phyloP scores from a whole-genome alignment of 2,888 invertebrate genomes.

The Agriotes lineatus region DNA sequence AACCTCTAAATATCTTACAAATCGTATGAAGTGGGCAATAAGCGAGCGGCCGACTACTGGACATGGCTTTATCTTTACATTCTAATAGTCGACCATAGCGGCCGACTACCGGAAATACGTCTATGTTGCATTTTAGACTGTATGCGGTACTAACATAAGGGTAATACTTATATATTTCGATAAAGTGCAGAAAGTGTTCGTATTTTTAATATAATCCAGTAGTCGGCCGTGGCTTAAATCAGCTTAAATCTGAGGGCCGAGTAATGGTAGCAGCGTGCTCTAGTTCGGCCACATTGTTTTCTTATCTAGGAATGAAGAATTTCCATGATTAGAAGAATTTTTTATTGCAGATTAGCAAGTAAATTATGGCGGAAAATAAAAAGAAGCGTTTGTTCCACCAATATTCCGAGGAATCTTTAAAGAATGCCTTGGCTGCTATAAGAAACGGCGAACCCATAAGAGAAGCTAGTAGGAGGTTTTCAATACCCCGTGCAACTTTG shows the following conservation, averaged over 20 bases:
- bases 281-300: constrained; percentile 3
- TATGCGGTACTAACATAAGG: too few relatives aligned
- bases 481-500: constrained; percentile 18
- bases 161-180: too few relatives aligned
- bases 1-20: background rate
- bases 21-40: background rate
- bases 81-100: background rate
- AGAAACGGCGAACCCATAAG: constrained; percentile 47
- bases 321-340: background rate
- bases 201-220: background rate
- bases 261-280: background rate
- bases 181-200: background rate
- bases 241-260: constrained; percentile 3
- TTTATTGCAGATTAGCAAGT: background rate
- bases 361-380: background rate
- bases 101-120: background rate
- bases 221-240: background rate
- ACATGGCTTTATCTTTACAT: background rate
- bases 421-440: constrained; percentile 42
- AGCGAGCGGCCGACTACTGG: background rate
- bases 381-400: background rate
- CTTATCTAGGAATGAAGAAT: background rate
- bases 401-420: constrained; percentile 15
- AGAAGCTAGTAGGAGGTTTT: constrained; percentile 22
- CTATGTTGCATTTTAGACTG: background rate